Percentiles rank a stretch among this genome's conserved stretches.
Evolutionary conservation across 2,113 vertebrate species (phyloP).

Genomic region (Okapia johnstoni): DNA sequence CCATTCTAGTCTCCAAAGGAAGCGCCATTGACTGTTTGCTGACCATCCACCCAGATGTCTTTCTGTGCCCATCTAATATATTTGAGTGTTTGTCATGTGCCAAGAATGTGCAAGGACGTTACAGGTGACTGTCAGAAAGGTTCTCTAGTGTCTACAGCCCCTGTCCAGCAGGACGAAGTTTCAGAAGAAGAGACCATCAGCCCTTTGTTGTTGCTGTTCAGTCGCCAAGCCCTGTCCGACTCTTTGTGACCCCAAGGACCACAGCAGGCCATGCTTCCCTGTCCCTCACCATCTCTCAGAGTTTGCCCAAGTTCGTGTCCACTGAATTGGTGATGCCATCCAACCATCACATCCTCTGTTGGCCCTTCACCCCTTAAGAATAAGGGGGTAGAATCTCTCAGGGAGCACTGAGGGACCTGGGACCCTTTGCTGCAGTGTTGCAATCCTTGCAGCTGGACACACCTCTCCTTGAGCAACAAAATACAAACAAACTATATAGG

Average conservation of each 20-base stretch:
- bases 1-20: not conserved
- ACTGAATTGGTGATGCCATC: not conserved
- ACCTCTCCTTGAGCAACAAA: not conserved
- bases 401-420: not conserved
- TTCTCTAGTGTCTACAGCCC: not conserved
- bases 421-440: not conserved
- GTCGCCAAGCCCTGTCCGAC: not conserved
- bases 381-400: not conserved
- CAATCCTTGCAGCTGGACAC: not conserved
- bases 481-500: not conserved
- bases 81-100: not conserved
- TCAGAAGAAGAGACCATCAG: not conserved
- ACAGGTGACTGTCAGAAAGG: not conserved
- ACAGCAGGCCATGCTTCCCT: accelerated
- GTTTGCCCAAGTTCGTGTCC: not conserved
- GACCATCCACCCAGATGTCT: not conserved
- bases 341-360: not conserved
- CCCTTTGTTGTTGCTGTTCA: not conserved
- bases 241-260: not conserved
- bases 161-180: not conserved
- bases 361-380: not conserved
- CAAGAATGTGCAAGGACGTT: not conserved
- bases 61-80: not conserved
- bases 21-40: accelerated
- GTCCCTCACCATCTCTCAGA: not conserved